Base-by-base conservation (phyloP, 2,113 vertebrate species). In the Corythaixoides concolor region DNA sequence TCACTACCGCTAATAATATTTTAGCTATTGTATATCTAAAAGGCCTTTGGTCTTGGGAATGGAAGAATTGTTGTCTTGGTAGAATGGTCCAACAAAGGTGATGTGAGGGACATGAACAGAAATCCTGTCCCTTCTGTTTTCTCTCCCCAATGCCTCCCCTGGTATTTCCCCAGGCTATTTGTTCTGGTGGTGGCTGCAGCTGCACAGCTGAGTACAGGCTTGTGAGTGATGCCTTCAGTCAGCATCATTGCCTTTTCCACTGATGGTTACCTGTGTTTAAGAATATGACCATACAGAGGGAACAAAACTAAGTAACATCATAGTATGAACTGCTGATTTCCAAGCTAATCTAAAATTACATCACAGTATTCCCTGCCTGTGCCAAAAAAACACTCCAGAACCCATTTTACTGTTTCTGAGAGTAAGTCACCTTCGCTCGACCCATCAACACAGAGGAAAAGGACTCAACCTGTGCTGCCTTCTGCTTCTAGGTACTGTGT, bases 41-140 rank as follows among this genome's bases (percentile, higher is more conserved):
- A 81, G 28, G 37, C 33, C 41, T 63, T 59, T 60, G 64, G 35
- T 73, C 24, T 68, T 73, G 47, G 66, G 15, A 68, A 15, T 1
- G 0, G 56, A 62, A 56, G 32, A 52, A 19, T 60, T 32, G 32
- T 87, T 67, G 28, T 72, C 52, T 60, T 52, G 5, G 26, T 35
- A 28, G 35, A 43, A 8, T 0, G 2, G 22, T 14, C 63, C 24
- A 35, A 8, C 17, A 52, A 14, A 1, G 4, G 64, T 55, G 37
- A 27, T 45, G 33, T 39, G 69, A 75, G 23, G 32, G 15, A 9
- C 1, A 0, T 6, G 30, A 27, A 33, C 47, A 66, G 70, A 59
- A 68, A 43, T 56, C 27, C n/a, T 62, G 15, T 33, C 28, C 27
- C 24, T 32, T 49, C 22, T 67, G 37, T 64, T 47, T 64, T 59